Evolutionary conservation across 2,888 invertebrate genomes (phyloP), one percentile per base, ranked within the genome.

Genomic region (Kryphioiulus occultus): DNA sequence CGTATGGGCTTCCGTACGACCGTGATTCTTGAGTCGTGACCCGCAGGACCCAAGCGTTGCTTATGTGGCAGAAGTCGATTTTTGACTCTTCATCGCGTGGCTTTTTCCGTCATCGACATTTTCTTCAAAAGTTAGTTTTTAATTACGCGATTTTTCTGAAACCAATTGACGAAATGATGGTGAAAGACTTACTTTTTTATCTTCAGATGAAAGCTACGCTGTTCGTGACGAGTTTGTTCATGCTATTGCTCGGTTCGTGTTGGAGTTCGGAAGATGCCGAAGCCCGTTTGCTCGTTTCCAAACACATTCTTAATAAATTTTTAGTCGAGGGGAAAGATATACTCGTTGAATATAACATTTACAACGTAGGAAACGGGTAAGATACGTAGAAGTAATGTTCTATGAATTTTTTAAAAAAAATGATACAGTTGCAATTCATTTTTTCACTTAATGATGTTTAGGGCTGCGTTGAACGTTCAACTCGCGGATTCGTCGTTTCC

Each of bases 261-360:
- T 84, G 84, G 84, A 42, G 84, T 17, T 42, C 85, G 12, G 96
- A 96, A 90, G 95, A 95, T 83, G 93, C 95, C 85, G 94, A 95
- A 87, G 98, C 98, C 30, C 94, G 96, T 90, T 93, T 99, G 86
- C 93, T 99, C 89, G 95, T 98, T 35, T 96, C 97, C 15, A 99
- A 99, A 93, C 96, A 97, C 93, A 96, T 99, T 91, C 94, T 98
- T 89, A 99, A 99, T 92, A 97, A 96, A 93, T 99, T 98, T 92
- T 93, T 99, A 89, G 99, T 99, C 0, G 98, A 99, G 93, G 96
- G 96, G 91, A 97, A 97, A 95, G 99, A 99, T 92, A 95, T 99
- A 90, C 94, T 99, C 89, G 95, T 99, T 82, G 97, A 98, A 91
- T 99, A 99, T 92, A 96, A 96, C 19, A 93, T 99, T 88, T 98